Base-by-base conservation (phyloP, 1,140 invertebrate genomes). In the Homalodisca vitripennis region DNA sequence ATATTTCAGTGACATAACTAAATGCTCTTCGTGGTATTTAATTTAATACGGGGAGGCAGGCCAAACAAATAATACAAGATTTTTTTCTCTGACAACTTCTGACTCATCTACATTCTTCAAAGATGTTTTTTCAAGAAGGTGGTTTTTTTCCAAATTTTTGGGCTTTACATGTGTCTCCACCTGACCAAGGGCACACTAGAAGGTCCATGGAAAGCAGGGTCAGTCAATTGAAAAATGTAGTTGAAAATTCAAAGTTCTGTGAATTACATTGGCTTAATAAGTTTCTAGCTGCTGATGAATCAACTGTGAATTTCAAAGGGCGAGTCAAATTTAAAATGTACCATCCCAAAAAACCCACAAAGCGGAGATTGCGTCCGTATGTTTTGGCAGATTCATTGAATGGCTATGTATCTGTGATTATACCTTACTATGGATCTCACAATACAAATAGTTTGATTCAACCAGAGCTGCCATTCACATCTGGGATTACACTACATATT, bases 251-350 rank as follows among this genome's bases (percentile, higher is more conserved):
- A 12, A 53, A 53, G 20, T 22, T 53, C 20, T 14, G 6, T 17
- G 12, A 53, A 53, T 20, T 22, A 6, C 20, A 17, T 22, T 14
- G 48, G 48, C 48, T 20, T 53, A 17, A 3, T 6, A 12, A 53
- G 22, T 53, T 17, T 22, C 6, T 53, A 14, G 6, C 48, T 53
- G 48, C 20, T 12, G 48, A 53, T 53, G 48, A 53, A 20, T 53
- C 48, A 53, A 53, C 48, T 17, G 48, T 53, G 10, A 53, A 20
- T 53, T 53, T 53, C 48, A 53, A 53, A 53, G 48, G 22, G 22
- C 6, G 48, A 3, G 48, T 53, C 6, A 53, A 6, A 22, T 53
- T 53, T 20, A 53, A 53, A 53, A 53, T 53, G 48, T 53, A 53
- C 22, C 6, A 53, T 20, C 48, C 48, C 6, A 12, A 53, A 22